Percentiles rank a stretch among this genome's conserved stretches.
Conservation (phyloP, 2,113 vertebrate genomes). For the Gambusia affinis region DNA sequence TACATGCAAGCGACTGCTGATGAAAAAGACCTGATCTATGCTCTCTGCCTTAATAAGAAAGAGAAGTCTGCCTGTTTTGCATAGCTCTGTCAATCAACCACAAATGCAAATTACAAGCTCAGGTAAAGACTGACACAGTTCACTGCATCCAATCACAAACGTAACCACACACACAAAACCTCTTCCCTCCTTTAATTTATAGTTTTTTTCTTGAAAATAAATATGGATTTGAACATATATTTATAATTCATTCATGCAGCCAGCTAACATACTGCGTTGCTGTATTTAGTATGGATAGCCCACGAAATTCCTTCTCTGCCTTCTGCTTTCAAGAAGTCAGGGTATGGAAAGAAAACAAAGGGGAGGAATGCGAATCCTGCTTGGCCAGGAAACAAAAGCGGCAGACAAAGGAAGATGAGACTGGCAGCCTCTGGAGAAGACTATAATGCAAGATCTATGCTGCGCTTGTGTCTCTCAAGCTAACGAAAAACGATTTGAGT, state of each 20-base stretch:
- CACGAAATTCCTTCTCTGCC: slow-evolving; percentile 56
- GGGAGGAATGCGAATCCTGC: slow-evolving; percentile 64
- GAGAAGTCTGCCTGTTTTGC: slow-evolving; percentile 49
- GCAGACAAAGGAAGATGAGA: slow-evolving; percentile 74
- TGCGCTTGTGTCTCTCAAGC: slow-evolving; percentile 22
- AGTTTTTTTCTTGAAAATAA: not conserved
- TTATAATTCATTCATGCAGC: not conserved
- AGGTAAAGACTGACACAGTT: slow-evolving; percentile 67
- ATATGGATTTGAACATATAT: not conserved
- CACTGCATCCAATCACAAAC: slow-evolving; percentile 77
- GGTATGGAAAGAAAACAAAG: slow-evolving; percentile 44
- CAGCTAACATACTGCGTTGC: not conserved
- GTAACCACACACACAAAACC: slow-evolving; percentile 48
- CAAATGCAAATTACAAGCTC: slow-evolving; percentile 65
- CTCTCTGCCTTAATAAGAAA: slow-evolving; percentile 22
- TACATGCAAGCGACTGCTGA: slow-evolving; percentile 33
- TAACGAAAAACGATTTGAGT: slow-evolving; percentile 39
- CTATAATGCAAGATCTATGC: slow-evolving; percentile 47
- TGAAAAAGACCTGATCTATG: slow-evolving; percentile 20
- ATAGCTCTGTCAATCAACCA: slow-evolving; percentile 66
- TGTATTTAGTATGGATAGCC: slow-evolving; percentile 52
- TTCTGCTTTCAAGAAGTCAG: slow-evolving; percentile 45
- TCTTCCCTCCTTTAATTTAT: slow-evolving; percentile 8
- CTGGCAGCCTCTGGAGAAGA: slow-evolving; percentile 66
- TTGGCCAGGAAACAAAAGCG: slow-evolving; percentile 71